phyloP scores from a whole-genome alignment of 2,797 vertebrate genomes.

The Bothrops alternatus region DNA sequence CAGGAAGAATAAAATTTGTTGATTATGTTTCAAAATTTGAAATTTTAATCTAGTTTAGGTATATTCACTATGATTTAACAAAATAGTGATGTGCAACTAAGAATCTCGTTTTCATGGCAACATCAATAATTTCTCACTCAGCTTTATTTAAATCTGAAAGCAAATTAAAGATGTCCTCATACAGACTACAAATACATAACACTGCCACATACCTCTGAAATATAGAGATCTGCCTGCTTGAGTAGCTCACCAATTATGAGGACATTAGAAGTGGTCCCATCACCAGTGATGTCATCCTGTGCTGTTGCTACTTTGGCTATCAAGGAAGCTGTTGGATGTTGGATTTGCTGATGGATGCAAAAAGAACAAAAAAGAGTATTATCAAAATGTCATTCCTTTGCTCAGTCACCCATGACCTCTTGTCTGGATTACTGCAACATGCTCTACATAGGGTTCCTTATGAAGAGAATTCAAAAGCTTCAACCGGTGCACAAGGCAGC shows the following conservation, averaged over 20 bases:
- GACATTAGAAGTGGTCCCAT: constrained; percentile 97
- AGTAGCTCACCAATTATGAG: constrained; percentile 95
- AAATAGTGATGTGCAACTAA: not conserved
- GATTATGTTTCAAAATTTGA: not conserved
- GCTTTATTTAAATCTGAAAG: not conserved
- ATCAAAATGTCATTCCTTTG: not conserved
- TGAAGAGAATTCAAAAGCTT: not conserved
- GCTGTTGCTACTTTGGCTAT: constrained; percentile 98
- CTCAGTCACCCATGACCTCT: not conserved
- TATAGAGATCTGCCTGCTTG: constrained; percentile 95
- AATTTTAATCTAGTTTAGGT: not conserved
- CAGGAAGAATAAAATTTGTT: not conserved
- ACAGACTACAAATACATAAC: not conserved
- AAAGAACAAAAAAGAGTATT: not conserved
- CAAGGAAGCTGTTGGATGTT: constrained; percentile 94
- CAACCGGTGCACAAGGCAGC: too few species aligned
- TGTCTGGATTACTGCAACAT: not conserved
- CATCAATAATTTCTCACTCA: rapidly evolving
- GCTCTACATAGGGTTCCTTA: not conserved
- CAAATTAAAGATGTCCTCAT: not conserved
- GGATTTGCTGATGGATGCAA: constrained; percentile 87
- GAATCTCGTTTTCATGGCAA: not conserved
- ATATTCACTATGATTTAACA: not conserved
- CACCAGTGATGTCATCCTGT: constrained; percentile 97
- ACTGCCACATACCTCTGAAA: constrained; percentile 83